These are phyloP conservation scores for Eurytoma californica DNA, from an alignment of 2,888 invertebrate genomes.

Conservation along the genomic window DNA sequence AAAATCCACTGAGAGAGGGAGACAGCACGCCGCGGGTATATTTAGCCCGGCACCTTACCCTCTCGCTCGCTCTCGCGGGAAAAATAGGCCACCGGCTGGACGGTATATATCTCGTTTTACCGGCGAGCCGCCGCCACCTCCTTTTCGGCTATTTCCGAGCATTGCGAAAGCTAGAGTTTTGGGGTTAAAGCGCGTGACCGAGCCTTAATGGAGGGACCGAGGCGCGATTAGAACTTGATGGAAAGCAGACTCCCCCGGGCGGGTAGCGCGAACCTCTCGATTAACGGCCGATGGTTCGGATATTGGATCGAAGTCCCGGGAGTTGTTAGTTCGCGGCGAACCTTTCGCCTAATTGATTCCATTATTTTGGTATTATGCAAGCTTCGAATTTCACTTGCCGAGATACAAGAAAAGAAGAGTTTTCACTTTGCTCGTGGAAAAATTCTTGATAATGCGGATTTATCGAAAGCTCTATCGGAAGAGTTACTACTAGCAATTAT, in stretches of 20 bases:
- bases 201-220: constrained; percentile 45
- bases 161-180: constrained; percentile 64
- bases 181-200: constrained; percentile 27
- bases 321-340: not conserved
- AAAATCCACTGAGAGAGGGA: constrained; percentile 23
- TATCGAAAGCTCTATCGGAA: too few species aligned
- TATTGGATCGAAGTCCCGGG: not conserved
- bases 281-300: constrained; percentile 2
- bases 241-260: constrained; percentile 26
- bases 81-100: constrained; percentile 73
- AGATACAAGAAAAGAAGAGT: too few species aligned
- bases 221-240: constrained; percentile 41
- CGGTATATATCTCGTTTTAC: constrained; percentile 62
- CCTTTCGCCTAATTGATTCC: constrained; percentile 35
- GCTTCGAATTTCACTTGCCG: too few species aligned
- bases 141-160: constrained; percentile 71
- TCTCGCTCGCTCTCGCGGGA: constrained; percentile 46
- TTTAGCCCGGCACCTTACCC: constrained; percentile 62
- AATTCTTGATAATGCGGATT: too few species aligned
- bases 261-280: not conserved
- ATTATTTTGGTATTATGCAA: not conserved
- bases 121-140: constrained; percentile 60
- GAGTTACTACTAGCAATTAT: too few species aligned
- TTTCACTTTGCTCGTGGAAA: too few species aligned
- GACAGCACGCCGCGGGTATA: constrained; percentile 62